phyloP scores from a whole-genome alignment of 2,888 invertebrate genomes.

The Leistus spinibarbis region DNA sequence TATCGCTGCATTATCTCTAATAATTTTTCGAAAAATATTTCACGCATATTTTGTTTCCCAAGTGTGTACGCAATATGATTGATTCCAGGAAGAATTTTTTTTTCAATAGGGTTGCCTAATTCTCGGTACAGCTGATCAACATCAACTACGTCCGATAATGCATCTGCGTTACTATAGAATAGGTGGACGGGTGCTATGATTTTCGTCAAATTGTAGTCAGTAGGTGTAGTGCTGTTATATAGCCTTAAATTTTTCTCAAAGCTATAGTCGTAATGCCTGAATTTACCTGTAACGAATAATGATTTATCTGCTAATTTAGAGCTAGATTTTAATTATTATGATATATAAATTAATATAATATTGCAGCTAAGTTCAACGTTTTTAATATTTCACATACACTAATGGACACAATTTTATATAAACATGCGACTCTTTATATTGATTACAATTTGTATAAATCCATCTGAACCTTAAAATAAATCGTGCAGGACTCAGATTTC shows the following conservation, averaged over 20 bases:
- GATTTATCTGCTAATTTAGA: not conserved
- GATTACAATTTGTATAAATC: too few species aligned
- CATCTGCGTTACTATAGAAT: constrained; percentile 70
- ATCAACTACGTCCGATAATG: constrained; percentile 62
- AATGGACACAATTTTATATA: too few species aligned
- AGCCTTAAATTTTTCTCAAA: constrained; percentile 58
- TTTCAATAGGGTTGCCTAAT: constrained; percentile 59
- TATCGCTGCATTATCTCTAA: not conserved
- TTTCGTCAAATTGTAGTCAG: constrained; percentile 63
- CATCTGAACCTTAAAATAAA: too few species aligned
- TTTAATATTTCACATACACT: too few species aligned
- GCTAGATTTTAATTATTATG: not conserved
- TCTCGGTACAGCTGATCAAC: constrained; percentile 59
- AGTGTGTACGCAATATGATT: not conserved
- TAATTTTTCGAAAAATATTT: not conserved
- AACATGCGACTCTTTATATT: too few species aligned
- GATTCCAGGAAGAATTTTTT: constrained; percentile 57
- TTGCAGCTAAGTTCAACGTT: too few species aligned
- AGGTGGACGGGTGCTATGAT: constrained; percentile 67
- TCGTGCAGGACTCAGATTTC: too few species aligned
- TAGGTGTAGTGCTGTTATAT: constrained; percentile 64
- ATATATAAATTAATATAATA: too few species aligned
- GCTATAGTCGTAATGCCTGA: constrained; percentile 64
- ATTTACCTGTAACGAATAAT: constrained; percentile 45
- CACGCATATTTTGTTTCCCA: not conserved